Percentiles rank a stretch among this genome's conserved stretches.
Conservation (phyloP, 2,888 invertebrate genomes). For the Hemithea aestivaria region DNA sequence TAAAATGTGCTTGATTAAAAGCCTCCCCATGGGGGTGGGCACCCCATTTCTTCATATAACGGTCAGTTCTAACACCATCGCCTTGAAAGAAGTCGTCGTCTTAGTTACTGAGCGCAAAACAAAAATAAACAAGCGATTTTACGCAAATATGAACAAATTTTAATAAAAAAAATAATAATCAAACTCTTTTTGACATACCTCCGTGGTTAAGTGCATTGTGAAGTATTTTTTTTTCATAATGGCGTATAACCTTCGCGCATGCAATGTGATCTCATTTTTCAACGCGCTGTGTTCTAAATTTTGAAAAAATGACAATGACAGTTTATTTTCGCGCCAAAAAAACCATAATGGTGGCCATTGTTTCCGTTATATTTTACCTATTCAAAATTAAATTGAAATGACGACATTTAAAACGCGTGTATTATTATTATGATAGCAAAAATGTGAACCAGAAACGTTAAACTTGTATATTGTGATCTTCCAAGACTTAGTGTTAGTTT, state of each 20-base stretch:
- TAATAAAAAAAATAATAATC: too few relatives aligned
- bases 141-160: constrained; percentile 21
- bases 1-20: too few relatives aligned
- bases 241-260: constrained; percentile 6
- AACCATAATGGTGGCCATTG: constrained; percentile 53
- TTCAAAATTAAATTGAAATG: constrained; percentile 77
- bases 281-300: background rate
- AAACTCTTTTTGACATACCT: too few relatives aligned
- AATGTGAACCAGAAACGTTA: constrained; percentile 33
- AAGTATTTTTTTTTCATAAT: constrained; percentile 6
- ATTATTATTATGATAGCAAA: constrained; percentile 35
- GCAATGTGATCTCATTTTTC: too few relatives aligned
- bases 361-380: constrained; percentile 60
- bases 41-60: constrained; percentile 65
- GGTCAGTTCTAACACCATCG: constrained; percentile 69
- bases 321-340: constrained; percentile 70
- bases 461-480: constrained; percentile 26
- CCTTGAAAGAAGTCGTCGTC: constrained; percentile 67
- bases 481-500: constrained; percentile 25
- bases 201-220: too few relatives aligned
- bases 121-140: constrained; percentile 64
- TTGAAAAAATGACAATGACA: constrained; percentile 55
- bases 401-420: constrained; percentile 42
- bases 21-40: constrained; percentile 28
- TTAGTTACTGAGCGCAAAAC: constrained; percentile 72